Conservation (phyloP, 92 coral and sea anemone species). For the Palythoa caribaeorum region DNA sequence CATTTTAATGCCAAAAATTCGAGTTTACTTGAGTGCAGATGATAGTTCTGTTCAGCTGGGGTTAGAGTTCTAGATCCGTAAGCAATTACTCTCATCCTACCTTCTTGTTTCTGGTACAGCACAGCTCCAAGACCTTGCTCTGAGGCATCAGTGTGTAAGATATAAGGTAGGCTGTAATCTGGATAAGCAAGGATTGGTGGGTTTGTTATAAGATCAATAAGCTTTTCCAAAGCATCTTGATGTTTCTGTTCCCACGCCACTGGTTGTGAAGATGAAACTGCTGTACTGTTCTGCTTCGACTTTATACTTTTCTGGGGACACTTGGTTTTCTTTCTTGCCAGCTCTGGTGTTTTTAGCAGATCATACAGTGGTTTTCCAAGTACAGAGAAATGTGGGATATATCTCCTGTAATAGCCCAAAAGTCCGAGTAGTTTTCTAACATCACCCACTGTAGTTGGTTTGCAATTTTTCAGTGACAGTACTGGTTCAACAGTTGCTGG, state of each 20-base stretch:
- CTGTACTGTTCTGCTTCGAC: slow-evolving; percentile 15
- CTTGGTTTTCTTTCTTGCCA: no score
- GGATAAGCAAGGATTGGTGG: slow-evolving; percentile 50
- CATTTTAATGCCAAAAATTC: slow-evolving; percentile 27
- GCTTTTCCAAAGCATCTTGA: slow-evolving; percentile 33
- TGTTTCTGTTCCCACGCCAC: slow-evolving; percentile 45
- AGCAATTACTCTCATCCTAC: slow-evolving; percentile 51
- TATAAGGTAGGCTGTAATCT: slow-evolving; percentile 40
- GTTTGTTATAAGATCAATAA: slow-evolving; percentile 30
- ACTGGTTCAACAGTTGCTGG: no score
- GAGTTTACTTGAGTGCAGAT: no score
- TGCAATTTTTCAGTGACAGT: slow-evolving; percentile 3
- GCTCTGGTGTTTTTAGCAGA: slow-evolving; percentile 22
- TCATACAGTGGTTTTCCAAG: slow-evolving; percentile 47
- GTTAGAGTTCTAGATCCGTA: slow-evolving; percentile 58
- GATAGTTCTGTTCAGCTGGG: slow-evolving; percentile 28
- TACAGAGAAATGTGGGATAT: slow-evolving; percentile 45
- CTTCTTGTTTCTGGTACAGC: slow-evolving; percentile 43
- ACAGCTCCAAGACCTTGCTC: slow-evolving; percentile 34
- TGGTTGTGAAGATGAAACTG: slow-evolving; percentile 28
- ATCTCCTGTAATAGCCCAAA: slow-evolving; percentile 39
- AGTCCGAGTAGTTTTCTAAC: slow-evolving; percentile 57
- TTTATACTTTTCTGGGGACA: slow-evolving; percentile 15
- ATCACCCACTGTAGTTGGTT: slow-evolving; percentile 60
- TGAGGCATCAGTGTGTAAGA: slow-evolving; percentile 60